phyloP scores from a whole-genome alignment of 2,797 vertebrate genomes.

The Kryptolebias ocellatus region DNA sequence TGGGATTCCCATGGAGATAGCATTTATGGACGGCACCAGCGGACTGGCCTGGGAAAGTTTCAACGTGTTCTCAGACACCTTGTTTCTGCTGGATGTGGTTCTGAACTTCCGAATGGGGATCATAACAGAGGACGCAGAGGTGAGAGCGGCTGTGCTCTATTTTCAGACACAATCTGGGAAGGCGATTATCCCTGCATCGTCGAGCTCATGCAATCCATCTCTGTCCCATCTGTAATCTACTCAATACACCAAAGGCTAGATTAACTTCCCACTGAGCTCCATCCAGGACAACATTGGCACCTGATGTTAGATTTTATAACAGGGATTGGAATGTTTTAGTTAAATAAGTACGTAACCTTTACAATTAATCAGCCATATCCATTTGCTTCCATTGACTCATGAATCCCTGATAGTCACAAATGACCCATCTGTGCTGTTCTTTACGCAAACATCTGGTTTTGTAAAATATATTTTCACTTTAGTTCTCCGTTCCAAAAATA shows the following conservation, averaged over 20 bases:
- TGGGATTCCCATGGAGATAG: conserved; percentile 85
- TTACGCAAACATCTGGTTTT: conserved; percentile 35
- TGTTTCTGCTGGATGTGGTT: conserved; percentile 83
- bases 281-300: conserved; percentile 50
- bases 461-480: conserved; percentile 26
- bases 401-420: conserved; percentile 53
- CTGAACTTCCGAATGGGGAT: conserved; percentile 85
- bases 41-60: conserved; percentile 82
- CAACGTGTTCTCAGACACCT: conserved; percentile 83
- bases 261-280: conserved; percentile 52
- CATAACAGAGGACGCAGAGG: conserved; percentile 81
- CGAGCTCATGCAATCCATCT: conserved; percentile 59
- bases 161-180: conserved; percentile 69
- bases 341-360: conserved; percentile 46
- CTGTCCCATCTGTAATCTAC: conserved; percentile 71
- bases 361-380: conserved; percentile 43
- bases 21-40: conserved; percentile 78
- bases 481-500: conserved; percentile 30
- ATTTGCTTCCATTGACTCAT: conserved; percentile 55
- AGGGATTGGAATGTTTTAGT: conserved; percentile 52
- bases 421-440: conserved; percentile 43
- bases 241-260: conserved; percentile 66
- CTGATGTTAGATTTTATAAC: conserved; percentile 67
- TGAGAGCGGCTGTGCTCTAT: conserved; percentile 65
- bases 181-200: conserved; percentile 64